These are phyloP conservation scores for Cathartes aura DNA, from an alignment of 2,113 vertebrate species.

Conservation along the genomic window DNA sequence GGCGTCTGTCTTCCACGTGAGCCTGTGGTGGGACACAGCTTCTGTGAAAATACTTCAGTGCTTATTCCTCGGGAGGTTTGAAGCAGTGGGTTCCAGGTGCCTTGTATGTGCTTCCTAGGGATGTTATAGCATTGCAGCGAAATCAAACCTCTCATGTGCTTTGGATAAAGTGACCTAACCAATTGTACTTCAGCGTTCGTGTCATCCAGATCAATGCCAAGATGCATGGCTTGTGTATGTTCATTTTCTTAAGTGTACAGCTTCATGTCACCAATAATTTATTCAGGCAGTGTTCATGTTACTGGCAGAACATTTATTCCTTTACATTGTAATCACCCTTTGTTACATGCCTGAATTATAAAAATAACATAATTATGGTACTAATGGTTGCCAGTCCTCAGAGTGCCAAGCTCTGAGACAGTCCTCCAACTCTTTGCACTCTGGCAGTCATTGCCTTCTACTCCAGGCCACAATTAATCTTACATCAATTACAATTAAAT, in stretches of 20 bases:
- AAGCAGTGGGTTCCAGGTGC: not conserved
- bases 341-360: not conserved
- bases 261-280: not conserved
- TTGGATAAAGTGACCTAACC: not conserved
- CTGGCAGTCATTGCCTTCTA: not conserved
- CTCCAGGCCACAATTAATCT: not conserved
- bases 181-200: not conserved
- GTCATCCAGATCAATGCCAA: not conserved
- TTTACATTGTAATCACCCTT: not conserved
- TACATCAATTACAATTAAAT: not conserved
- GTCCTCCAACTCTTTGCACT: not conserved
- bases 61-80: not conserved
- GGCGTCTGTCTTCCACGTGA: fast-evolving
- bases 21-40: not conserved
- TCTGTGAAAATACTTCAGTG: not conserved
- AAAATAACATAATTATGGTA: not conserved
- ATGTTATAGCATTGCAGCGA: not conserved
- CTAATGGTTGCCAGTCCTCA: not conserved
- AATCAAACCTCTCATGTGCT: not conserved
- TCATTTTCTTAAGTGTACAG: not conserved
- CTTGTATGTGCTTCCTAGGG: not conserved
- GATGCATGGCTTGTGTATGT: not conserved
- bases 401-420: not conserved
- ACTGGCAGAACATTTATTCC: not conserved
- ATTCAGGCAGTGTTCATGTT: not conserved